These are phyloP conservation scores for Pelosia muscerda DNA, from an alignment of 2,888 invertebrate species.

Conservation along the genomic window DNA sequence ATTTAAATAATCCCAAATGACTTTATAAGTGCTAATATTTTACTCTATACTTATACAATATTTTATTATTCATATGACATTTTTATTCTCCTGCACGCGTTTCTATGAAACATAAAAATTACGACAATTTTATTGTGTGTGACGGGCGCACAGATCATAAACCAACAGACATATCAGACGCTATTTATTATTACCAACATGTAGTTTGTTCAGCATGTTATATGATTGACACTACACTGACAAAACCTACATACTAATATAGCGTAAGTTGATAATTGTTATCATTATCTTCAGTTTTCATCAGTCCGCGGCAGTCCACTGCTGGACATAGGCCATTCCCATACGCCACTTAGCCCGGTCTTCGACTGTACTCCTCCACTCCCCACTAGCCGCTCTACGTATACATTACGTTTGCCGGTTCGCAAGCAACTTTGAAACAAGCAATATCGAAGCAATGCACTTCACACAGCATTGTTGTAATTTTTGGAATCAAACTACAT, in stretches of 20 bases:
- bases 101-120: conserved; percentile 69
- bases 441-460: too few species aligned
- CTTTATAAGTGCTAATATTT: conserved; percentile 23
- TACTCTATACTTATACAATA: conserved; percentile 24
- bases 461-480: too few species aligned
- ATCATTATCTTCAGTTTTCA: too few species aligned
- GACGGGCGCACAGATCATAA: conserved; percentile 59
- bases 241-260: not conserved
- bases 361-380: too few species aligned
- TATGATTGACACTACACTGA: not conserved
- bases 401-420: too few species aligned
- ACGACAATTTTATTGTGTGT: conserved; percentile 66
- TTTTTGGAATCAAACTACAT: too few species aligned
- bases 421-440: too few species aligned
- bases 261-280: not conserved
- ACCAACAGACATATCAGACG: conserved; percentile 51
- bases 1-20: conserved; percentile 10
- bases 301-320: too few species aligned
- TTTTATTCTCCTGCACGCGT: conserved; percentile 43
- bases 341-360: too few species aligned
- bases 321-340: too few species aligned
- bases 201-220: not conserved
- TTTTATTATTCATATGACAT: conserved; percentile 40
- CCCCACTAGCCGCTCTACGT: too few species aligned
- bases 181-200: conserved; percentile 24